Percentiles rank a stretch among this genome's conserved stretches.
These are phyloP conservation scores for Gnathonemus echidnorhynchus DNA, from an alignment of 2,113 vertebrate genomes.

Conservation along the genomic window DNA sequence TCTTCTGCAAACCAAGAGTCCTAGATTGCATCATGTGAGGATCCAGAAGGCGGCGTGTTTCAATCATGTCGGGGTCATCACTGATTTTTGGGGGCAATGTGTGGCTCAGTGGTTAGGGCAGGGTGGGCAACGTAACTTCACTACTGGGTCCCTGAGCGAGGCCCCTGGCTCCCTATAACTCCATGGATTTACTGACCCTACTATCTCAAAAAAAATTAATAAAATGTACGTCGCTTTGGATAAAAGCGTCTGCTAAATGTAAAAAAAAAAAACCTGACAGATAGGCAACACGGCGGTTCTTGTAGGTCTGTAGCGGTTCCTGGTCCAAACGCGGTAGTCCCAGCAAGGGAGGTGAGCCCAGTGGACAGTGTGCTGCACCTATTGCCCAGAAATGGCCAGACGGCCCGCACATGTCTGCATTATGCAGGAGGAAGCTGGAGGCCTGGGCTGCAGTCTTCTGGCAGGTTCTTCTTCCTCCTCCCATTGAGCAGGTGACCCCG, in stretches of 20 bases:
- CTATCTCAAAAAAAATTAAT: not conserved
- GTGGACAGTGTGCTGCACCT: not conserved
- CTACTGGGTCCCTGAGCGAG: not conserved
- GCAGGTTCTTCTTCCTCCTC: not conserved
- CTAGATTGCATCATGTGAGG: not conserved
- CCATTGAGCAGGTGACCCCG: not conserved
- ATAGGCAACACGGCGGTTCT: not conserved
- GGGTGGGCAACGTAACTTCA: not conserved
- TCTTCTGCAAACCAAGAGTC: not conserved
- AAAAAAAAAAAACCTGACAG: not conserved
- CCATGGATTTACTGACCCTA: too few species aligned
- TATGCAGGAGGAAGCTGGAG: not conserved
- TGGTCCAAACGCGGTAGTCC: not conserved
- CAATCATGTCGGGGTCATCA: not conserved
- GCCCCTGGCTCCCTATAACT: not conserved
- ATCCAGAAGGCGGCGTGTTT: not conserved
- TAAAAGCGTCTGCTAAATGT: not conserved
- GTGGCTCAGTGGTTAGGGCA: not conserved
- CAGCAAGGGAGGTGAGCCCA: not conserved
- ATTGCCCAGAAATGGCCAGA: not conserved
- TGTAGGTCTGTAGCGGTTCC: not conserved
- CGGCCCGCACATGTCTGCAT: not conserved
- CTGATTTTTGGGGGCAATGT: not conserved
- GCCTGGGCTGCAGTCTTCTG: not conserved
- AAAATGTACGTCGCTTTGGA: not conserved